Evolutionary conservation across 2,113 vertebrate species (phyloP).

Genomic region (Ailurus styani): DNA sequence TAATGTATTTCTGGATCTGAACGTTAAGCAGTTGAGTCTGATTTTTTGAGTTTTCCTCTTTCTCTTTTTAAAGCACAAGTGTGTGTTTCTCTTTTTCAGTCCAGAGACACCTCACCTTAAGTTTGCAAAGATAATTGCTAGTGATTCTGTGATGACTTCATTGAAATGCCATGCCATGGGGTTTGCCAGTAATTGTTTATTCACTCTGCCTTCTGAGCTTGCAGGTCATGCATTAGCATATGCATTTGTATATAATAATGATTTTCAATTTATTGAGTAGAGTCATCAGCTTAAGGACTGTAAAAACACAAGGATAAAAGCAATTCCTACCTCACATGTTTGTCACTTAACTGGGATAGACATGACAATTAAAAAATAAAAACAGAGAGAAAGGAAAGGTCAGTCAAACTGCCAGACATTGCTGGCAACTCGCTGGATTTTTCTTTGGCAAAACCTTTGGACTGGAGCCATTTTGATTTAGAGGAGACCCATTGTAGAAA

Average conservation of each 20-base stretch:
- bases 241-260: constrained; percentile 67
- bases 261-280: constrained; percentile 66
- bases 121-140: constrained; percentile 67
- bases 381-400: constrained; percentile 49
- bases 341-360: constrained; percentile 39
- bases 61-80: constrained; percentile 33
- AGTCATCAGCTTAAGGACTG: constrained; percentile 50
- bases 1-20: constrained; percentile 3
- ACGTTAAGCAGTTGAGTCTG: background rate
- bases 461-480: constrained; percentile 39
- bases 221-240: constrained; percentile 69
- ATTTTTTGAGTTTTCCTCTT: constrained; percentile 20
- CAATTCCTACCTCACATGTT: constrained; percentile 29
- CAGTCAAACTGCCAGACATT: background rate
- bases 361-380: constrained; percentile 59
- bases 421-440: constrained; percentile 42
- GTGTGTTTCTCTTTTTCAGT: background rate
- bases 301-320: constrained; percentile 56
- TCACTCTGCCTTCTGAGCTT: constrained; percentile 41
- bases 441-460: constrained; percentile 62
- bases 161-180: constrained; percentile 55
- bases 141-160: constrained; percentile 68
- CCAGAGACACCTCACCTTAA: constrained; percentile 36
- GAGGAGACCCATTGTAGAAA: constrained; percentile 47
- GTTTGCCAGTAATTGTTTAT: constrained; percentile 69